Conservation (phyloP, 2,797 vertebrate species). For the Glyptemys insculpta region DNA sequence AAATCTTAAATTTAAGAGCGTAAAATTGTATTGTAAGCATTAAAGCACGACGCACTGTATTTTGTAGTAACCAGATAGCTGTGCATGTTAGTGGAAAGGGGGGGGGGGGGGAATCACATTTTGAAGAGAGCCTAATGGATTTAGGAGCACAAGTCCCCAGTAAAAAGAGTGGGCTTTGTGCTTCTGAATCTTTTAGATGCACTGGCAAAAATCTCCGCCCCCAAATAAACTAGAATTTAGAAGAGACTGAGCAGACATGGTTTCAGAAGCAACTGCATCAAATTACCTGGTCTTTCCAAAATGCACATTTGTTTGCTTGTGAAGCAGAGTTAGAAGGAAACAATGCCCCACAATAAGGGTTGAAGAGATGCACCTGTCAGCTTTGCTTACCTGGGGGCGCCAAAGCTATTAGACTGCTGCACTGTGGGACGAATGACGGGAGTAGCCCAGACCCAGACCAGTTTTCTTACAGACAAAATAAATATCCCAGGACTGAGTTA, state of each 20-base stretch:
- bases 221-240: neutral
- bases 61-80: constrained; percentile 53
- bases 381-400: neutral
- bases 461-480: neutral
- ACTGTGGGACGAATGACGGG: neutral
- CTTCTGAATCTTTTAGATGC: neutral
- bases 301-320: constrained; percentile 1
- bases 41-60: constrained; percentile 65
- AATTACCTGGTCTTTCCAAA: neutral
- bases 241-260: neutral
- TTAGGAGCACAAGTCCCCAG: constrained; percentile 13
- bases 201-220: neutral
- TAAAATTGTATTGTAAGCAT: constrained; percentile 65
- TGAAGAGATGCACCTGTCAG: neutral
- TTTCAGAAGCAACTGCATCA: neutral
- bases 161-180: neutral
- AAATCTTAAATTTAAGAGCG: constrained; percentile 71
- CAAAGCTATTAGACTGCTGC: neutral
- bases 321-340: neutral
- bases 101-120: neutral
- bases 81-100: constrained; percentile 65
- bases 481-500: neutral
- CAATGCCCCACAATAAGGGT: neutral
- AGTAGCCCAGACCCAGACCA: neutral
- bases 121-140: neutral